A percentile compares a stretch with the other conserved stretches of the same genome.
These are phyloP conservation scores for Rhea americana DNA, from an alignment of 2,113 vertebrate genomes.

Conservation along the genomic window DNA sequence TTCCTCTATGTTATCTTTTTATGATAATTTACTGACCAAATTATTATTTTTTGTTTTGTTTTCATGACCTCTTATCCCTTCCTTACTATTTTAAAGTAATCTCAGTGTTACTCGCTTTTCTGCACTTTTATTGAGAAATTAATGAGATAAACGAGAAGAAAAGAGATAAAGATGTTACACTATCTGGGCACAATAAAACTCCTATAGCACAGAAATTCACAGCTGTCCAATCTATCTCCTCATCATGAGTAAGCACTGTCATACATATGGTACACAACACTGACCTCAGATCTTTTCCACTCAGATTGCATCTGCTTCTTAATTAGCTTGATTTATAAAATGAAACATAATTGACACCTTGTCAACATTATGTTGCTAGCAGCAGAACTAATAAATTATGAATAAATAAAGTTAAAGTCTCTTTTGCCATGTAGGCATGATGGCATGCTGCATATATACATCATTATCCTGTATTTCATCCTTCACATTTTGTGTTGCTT, in stretches of 20 bases:
- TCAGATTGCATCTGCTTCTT: slow-evolving; percentile 62
- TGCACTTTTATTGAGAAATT: background rate
- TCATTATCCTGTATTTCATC: background rate
- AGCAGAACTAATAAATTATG: slow-evolving; percentile 73
- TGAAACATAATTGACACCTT: slow-evolving; percentile 69
- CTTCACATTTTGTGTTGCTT: background rate
- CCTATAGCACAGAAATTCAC: slow-evolving; percentile 39
- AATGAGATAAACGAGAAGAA: background rate
- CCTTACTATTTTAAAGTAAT: background rate
- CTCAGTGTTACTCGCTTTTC: background rate
- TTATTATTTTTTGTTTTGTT: background rate
- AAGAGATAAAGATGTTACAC: background rate
- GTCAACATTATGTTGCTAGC: slow-evolving; percentile 53
- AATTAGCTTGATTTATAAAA: slow-evolving; percentile 73
- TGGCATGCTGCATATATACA: background rate
- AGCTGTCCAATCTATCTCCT: slow-evolving; percentile 27
- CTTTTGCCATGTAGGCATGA: slow-evolving; percentile 42
- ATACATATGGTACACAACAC: slow-evolving; percentile 26
- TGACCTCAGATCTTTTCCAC: slow-evolving; percentile 63
- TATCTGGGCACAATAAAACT: background rate
- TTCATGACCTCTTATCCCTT: background rate
- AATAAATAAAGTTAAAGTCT: slow-evolving; percentile 47
- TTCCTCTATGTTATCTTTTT: background rate
- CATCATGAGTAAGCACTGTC: slow-evolving; percentile 32
- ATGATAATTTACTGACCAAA: background rate